These are phyloP conservation scores for Exocentrus adspersus DNA, from an alignment of 2,888 invertebrate species.

Conservation along the genomic window DNA sequence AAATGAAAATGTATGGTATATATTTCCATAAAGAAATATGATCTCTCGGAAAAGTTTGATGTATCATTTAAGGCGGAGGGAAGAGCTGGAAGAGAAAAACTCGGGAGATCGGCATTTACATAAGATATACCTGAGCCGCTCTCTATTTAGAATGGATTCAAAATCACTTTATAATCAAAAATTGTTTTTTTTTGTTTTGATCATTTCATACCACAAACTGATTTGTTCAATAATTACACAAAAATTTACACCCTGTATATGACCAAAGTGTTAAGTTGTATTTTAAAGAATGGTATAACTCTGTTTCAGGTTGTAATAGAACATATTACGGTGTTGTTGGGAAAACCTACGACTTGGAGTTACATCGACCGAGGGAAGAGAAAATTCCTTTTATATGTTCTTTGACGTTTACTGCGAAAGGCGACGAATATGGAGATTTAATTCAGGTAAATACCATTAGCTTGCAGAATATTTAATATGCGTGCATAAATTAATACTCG, in stretches of 20 bases:
- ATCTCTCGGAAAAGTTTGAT: constrained; percentile 23
- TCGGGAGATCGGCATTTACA: constrained; percentile 27
- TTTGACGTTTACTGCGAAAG: constrained; percentile 86
- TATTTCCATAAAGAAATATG: constrained; percentile 21
- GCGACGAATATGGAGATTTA: constrained; percentile 84
- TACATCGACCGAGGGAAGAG: constrained; percentile 86
- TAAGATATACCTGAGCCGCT: not conserved
- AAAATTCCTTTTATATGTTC: constrained; percentile 88
- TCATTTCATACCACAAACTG: too few species aligned
- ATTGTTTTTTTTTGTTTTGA: too few species aligned
- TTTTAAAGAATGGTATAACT: not conserved
- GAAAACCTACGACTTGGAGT: constrained; percentile 84
- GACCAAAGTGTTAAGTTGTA: not conserved
- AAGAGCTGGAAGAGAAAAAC: constrained; percentile 21
- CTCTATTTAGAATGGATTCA: too few species aligned
- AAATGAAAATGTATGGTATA: constrained; percentile 18
- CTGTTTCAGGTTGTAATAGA: constrained; percentile 83
- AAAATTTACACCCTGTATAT: too few species aligned
- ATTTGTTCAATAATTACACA: too few species aligned
- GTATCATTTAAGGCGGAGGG: constrained; percentile 15
- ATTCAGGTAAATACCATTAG: constrained; percentile 74
- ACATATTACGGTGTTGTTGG: constrained; percentile 92
- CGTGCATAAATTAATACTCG: too few species aligned
- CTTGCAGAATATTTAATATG: too few species aligned
- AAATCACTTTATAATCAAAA: too few species aligned